Conservation (phyloP, 1,140 invertebrate genomes). For the Charaxes varanes region DNA sequence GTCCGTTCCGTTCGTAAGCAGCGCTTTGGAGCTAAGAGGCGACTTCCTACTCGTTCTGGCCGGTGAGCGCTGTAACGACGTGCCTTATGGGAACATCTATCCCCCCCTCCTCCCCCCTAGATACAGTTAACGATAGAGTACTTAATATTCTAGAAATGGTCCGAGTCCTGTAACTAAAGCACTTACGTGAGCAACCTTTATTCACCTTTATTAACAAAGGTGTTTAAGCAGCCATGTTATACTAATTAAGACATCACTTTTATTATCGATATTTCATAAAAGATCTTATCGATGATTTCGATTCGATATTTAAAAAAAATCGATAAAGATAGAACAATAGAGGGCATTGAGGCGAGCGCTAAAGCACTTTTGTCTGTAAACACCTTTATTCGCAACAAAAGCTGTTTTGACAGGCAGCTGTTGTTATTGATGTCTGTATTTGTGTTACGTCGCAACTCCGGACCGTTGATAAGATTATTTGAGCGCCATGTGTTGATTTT, state of each 20-base stretch:
- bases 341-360: conserved; percentile 18
- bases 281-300: conserved; percentile 5
- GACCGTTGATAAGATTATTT: conserved; percentile 30
- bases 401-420: conserved; percentile 55
- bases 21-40: conserved; percentile 32
- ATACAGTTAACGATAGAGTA: conserved; percentile 10
- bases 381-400: conserved; percentile 53
- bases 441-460: conserved; percentile 15
- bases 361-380: conserved; percentile 42
- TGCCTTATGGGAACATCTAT: conserved; percentile 58
- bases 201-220: neutral
- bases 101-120: conserved; percentile 17
- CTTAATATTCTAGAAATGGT: neutral
- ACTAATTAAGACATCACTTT: too few relatives aligned
- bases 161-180: neutral
- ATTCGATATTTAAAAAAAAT: conserved; percentile 4
- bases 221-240: too few relatives aligned
- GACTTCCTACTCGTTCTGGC: conserved; percentile 62
- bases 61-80: conserved; percentile 47
- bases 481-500: conserved; percentile 22
- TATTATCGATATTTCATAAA: too few relatives aligned
- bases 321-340: conserved; percentile 38
- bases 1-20: conserved; percentile 27
- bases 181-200: neutral
- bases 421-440: conserved; percentile 39